Conservation (phyloP, 2,797 vertebrate genomes). For the Glossophaga mutica region DNA sequence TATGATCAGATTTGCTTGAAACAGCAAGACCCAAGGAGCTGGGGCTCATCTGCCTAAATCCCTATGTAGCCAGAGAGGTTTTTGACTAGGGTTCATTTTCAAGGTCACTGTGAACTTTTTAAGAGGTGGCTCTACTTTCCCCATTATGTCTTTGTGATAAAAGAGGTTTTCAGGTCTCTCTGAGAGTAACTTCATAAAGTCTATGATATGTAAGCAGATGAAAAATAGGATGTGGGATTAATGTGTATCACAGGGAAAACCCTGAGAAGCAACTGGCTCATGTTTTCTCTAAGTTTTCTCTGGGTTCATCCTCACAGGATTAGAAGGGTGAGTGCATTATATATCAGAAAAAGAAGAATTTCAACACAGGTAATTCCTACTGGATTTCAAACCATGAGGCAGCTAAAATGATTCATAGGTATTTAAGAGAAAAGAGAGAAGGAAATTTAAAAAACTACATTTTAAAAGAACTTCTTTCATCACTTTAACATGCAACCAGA, state of each 20-base stretch:
- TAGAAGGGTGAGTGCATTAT: slow-evolving; percentile 43
- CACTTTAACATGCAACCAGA: not conserved
- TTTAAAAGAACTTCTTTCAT: not conserved
- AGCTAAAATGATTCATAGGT: not conserved
- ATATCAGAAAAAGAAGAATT: not conserved
- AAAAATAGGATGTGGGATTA: not conserved
- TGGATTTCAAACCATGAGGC: slow-evolving; percentile 1
- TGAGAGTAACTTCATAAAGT: not conserved
- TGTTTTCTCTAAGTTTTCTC: slow-evolving; percentile 49
- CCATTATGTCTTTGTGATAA: not conserved
- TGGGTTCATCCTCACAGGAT: not conserved
- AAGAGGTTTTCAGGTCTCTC: not conserved
- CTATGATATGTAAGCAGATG: not conserved
- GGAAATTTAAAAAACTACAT: not conserved
- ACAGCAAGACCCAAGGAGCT: not conserved
- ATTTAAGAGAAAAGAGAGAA: not conserved
- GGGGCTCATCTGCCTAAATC: not conserved
- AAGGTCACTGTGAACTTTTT: not conserved
- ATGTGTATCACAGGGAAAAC: not conserved
- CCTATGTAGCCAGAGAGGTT: not conserved
- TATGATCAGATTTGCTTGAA: not conserved
- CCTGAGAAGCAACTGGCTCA: not conserved
- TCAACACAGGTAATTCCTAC: slow-evolving; percentile 42
- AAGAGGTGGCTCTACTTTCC: not conserved
- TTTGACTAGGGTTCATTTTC: not conserved